A percentile compares a stretch with the other conserved stretches of the same genome.
Evolutionary conservation across 2,888 invertebrate species (phyloP).

Genomic region (Erebia epiphron): DNA sequence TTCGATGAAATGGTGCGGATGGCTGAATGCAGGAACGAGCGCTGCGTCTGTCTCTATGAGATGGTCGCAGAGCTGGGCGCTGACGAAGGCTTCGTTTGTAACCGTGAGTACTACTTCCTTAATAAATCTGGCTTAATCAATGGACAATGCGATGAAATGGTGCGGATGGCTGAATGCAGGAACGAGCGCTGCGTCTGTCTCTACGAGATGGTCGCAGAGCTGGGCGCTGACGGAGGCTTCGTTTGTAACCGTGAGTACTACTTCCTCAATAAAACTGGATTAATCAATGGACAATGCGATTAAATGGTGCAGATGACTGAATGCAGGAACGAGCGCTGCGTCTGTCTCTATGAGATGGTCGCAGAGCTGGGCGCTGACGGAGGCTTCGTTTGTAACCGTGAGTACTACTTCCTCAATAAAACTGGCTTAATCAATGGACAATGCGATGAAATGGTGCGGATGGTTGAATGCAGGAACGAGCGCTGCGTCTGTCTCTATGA

Average conservation of each 20-base stretch:
- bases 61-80: slow-evolving; percentile 87
- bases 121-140: slow-evolving; percentile 92
- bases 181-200: too few relatives aligned
- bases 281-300: slow-evolving; percentile 86
- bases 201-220: too few relatives aligned
- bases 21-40: slow-evolving; percentile 91
- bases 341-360: too few relatives aligned
- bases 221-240: too few relatives aligned
- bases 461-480: slow-evolving; percentile 91
- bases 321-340: too few relatives aligned
- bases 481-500: slow-evolving; percentile 91
- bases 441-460: slow-evolving; percentile 88
- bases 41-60: slow-evolving; percentile 91
- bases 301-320: slow-evolving; percentile 87
- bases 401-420: slow-evolving; percentile 83
- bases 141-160: slow-evolving; percentile 80
- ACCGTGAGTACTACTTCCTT: slow-evolving; percentile 83
- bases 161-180: slow-evolving; percentile 47
- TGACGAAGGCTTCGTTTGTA: slow-evolving; percentile 89
- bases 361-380: too few relatives aligned
- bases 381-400: too few relatives aligned
- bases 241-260: too few relatives aligned
- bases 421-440: slow-evolving; percentile 92
- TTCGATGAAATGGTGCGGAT: slow-evolving; percentile 89
- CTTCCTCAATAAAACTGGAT: slow-evolving; percentile 89